These are phyloP conservation scores for Heterodera filipjevi DNA, from an alignment of 2,888 invertebrate species.

Conservation along the genomic window DNA sequence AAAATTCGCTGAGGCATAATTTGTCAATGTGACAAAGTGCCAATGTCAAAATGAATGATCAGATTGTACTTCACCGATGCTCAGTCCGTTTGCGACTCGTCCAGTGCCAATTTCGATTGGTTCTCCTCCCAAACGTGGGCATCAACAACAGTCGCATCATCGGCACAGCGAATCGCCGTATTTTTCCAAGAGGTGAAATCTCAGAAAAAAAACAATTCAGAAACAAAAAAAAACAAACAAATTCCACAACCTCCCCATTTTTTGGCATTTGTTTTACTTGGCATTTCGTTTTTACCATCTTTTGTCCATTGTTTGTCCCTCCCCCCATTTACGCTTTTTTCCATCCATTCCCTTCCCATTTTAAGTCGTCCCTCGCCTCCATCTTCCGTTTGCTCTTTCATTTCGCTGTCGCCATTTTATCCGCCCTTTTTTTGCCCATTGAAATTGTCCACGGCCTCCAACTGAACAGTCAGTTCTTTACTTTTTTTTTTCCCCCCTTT, in stretches of 20 bases:
- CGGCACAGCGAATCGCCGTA: background rate
- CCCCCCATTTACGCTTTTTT: background rate
- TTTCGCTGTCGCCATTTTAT: background rate
- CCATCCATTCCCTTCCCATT: background rate
- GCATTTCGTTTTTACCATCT: background rate
- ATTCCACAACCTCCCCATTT: no score
- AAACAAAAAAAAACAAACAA: no score
- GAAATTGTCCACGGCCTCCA: slow-evolving; percentile 7
- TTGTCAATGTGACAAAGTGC: background rate
- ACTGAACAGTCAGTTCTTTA: background rate
- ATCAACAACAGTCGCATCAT: background rate
- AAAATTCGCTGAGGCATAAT: background rate
- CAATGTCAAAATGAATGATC: no score
- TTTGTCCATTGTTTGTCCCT: no score
- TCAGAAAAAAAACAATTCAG: no score
- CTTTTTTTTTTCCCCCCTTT: background rate
- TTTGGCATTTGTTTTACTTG: background rate
- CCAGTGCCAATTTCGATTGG: background rate
- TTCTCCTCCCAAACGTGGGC: background rate
- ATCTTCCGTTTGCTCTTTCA: background rate
- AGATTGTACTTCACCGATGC: slow-evolving; percentile 24
- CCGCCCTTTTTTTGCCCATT: background rate
- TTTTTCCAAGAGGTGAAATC: slow-evolving; percentile 11
- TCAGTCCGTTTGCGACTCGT: slow-evolving; percentile 22
- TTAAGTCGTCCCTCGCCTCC: background rate